Evolutionary conservation across 1,140 invertebrate genomes (phyloP).

Genomic region (Drosophila tsacasi): DNA sequence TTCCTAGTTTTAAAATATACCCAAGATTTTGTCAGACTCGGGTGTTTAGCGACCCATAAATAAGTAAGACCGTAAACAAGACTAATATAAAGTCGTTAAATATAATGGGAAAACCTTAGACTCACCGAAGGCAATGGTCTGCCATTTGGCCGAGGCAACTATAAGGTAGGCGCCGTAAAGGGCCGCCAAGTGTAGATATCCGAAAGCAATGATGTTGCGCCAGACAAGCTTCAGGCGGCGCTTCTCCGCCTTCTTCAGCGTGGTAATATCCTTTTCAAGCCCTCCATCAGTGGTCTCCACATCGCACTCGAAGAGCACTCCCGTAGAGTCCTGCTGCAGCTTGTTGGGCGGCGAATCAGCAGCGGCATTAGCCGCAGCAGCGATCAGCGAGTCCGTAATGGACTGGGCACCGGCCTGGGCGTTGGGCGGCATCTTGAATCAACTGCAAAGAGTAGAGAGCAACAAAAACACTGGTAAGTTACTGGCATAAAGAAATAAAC

Average conservation of each 20-base stretch:
- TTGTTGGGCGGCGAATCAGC: slow-evolving; percentile 67
- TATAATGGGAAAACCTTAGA: slow-evolving; percentile 43
- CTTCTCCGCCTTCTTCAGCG: slow-evolving; percentile 81
- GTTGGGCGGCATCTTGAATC: slow-evolving; percentile 81
- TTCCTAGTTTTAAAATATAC: background rate
- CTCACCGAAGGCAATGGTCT: slow-evolving; percentile 92
- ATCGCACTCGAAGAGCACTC: slow-evolving; percentile 89
- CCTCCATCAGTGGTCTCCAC: slow-evolving; percentile 87
- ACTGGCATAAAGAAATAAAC: slow-evolving; percentile 15
- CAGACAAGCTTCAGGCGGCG: slow-evolving; percentile 91
- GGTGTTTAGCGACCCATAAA: background rate
- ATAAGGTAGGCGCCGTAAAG: slow-evolving; percentile 94
- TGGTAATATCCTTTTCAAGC: slow-evolving; percentile 84
- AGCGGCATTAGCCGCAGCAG: slow-evolving; percentile 52
- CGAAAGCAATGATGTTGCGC: slow-evolving; percentile 95
- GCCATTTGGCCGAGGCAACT: slow-evolving; percentile 91
- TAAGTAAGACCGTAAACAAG: background rate
- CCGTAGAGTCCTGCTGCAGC: slow-evolving; percentile 81
- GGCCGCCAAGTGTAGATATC: slow-evolving; percentile 93
- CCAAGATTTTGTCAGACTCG: background rate
- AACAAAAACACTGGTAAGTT: slow-evolving; percentile 31
- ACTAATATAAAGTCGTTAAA: no score
- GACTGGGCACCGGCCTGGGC: slow-evolving; percentile 75
- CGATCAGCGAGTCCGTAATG: slow-evolving; percentile 73
- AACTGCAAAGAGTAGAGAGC: slow-evolving; percentile 29